Percentiles rank a stretch among this genome's conserved stretches.
phyloP scores from a whole-genome alignment of 2,797 vertebrate species.

The Calcarius lapponicus region DNA sequence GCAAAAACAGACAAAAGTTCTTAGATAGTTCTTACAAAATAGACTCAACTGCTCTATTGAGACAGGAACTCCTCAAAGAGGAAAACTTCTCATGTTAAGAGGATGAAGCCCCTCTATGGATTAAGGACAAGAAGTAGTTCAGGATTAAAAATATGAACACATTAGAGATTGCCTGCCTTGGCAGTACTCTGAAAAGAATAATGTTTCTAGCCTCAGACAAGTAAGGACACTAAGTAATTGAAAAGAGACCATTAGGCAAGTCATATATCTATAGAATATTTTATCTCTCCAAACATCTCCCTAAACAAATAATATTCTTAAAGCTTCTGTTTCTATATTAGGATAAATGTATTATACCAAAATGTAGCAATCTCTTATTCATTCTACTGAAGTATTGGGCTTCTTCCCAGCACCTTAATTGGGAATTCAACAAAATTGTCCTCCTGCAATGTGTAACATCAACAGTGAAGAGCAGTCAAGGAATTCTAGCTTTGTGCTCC shows the following conservation, averaged over 20 bases:
- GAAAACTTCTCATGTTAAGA: not conserved
- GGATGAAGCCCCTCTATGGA: not conserved
- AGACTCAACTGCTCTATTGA: not conserved
- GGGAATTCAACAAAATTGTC: not conserved
- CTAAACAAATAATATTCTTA: not conserved
- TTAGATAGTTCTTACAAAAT: not conserved
- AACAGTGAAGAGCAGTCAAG: not conserved
- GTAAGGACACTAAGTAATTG: not conserved
- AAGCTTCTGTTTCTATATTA: not conserved
- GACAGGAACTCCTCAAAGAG: not conserved
- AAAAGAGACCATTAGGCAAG: not conserved
- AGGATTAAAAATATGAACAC: not conserved
- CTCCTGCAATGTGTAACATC: not conserved
- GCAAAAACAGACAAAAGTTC: not conserved
- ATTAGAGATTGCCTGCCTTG: not conserved
- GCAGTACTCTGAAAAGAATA: not conserved
- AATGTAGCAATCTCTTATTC: not conserved
- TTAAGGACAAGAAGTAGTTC: not conserved
- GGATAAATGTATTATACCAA: not conserved
- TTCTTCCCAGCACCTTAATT: not conserved
- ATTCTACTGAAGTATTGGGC: not conserved
- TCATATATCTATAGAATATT: not conserved
- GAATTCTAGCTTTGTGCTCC: not conserved
- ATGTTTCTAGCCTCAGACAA: not conserved
- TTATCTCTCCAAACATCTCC: not conserved